These are phyloP conservation scores for Cottus gobio DNA, from an alignment of 2,113 vertebrate species.

Conservation along the genomic window DNA sequence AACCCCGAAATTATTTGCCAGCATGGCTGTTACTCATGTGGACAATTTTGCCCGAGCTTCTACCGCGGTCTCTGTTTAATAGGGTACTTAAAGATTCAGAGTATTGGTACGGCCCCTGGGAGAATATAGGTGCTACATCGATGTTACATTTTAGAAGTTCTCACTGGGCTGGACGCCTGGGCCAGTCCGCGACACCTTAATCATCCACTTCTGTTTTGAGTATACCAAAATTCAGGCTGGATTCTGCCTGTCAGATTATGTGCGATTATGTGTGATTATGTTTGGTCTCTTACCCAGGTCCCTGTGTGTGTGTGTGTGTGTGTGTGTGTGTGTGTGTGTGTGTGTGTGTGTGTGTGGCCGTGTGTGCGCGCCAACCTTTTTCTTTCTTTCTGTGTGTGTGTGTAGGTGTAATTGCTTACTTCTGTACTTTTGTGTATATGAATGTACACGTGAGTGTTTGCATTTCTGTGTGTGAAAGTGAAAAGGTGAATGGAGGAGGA, in stretches of 20 bases:
- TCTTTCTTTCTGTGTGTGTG: slow-evolving; percentile 10
- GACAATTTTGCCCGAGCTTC: slow-evolving; percentile 25
- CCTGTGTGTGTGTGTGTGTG: slow-evolving; percentile 41
- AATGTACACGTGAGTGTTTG: slow-evolving; percentile 54
- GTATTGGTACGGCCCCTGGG: slow-evolving; percentile 39
- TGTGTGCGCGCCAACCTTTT: slow-evolving; percentile 29
- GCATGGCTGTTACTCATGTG: slow-evolving; percentile 28
- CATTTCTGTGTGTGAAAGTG: slow-evolving; percentile 34
- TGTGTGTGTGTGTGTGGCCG: slow-evolving; percentile 44
- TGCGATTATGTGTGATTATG: no score
- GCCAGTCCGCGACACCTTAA: slow-evolving; percentile 52
- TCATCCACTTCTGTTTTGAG: slow-evolving; percentile 66
- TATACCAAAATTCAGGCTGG: slow-evolving; percentile 77
- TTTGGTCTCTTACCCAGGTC: slow-evolving; percentile 58
- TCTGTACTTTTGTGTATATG: slow-evolving; percentile 61
- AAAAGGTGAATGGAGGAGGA: not conserved
- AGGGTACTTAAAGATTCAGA: slow-evolving; percentile 44
- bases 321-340: slow-evolving; percentile 46
- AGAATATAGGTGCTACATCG: slow-evolving; percentile 54
- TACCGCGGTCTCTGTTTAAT: slow-evolving; percentile 27
- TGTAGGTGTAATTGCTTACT: slow-evolving; percentile 57
- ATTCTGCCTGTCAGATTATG: slow-evolving; percentile 72
- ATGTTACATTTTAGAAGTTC: slow-evolving; percentile 48
- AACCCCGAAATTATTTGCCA: slow-evolving; percentile 1
- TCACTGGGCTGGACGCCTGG: slow-evolving; percentile 55